Evolutionary conservation across 1,140 invertebrate species (phyloP).

Genomic region (Drosophila lowei): DNA sequence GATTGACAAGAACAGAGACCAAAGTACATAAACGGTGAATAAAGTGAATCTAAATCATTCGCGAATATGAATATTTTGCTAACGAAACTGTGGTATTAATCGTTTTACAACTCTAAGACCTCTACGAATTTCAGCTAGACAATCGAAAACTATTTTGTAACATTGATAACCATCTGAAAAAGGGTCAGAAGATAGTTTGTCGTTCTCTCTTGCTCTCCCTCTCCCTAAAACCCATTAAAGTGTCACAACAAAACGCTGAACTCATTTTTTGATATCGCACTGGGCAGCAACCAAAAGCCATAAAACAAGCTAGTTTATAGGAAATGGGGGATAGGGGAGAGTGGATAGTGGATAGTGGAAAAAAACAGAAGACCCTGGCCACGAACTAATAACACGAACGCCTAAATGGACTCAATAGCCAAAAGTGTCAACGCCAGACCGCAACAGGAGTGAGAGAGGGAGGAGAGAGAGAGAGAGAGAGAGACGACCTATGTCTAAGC

Average conservation of each 20-base stretch:
- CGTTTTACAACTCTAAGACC: conserved; percentile 4
- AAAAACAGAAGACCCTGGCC: conserved; percentile 67
- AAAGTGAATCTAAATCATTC: too few relatives aligned
- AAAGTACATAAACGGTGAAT: too few relatives aligned
- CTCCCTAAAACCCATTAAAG: conserved; percentile 45
- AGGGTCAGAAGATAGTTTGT: background rate
- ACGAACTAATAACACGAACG: conserved; percentile 71
- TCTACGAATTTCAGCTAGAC: conserved; percentile 28
- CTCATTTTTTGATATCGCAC: conserved; percentile 71
- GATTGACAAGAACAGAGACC: too few relatives aligned
- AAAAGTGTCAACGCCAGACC: conserved; percentile 47
- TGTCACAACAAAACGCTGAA: conserved; percentile 79
- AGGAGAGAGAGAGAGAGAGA: background rate
- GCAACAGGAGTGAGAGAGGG: background rate
- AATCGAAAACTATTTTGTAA: conserved; percentile 52
- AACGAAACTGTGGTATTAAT: background rate
- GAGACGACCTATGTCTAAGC: conserved; percentile 53
- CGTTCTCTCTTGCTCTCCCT: too few relatives aligned
- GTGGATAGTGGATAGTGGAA: background rate
- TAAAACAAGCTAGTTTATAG: conserved; percentile 63
- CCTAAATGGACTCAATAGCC: conserved; percentile 41
- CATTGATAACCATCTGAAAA: conserved; percentile 40
- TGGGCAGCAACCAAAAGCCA: conserved; percentile 38
- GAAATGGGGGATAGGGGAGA: background rate
- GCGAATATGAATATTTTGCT: too few relatives aligned